Evolutionary conservation across 2,113 vertebrate genomes (phyloP), one percentile per base, ranked within the genome.

Genomic region (Tonatia bakeri): DNA sequence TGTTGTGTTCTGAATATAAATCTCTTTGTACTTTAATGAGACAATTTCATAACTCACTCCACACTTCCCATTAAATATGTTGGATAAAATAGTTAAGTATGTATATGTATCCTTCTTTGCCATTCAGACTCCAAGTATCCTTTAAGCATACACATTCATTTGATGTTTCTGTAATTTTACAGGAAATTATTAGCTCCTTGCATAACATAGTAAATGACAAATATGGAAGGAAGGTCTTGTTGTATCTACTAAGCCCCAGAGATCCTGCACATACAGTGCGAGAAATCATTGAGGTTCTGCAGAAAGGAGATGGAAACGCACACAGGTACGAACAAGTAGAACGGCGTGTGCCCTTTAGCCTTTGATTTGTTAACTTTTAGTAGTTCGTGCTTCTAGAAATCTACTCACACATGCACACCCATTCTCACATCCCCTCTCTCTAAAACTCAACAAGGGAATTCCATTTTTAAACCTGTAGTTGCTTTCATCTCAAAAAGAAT

Each of bases 201-300:
- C 93, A 98, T 0, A 98, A 98, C 81, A 98, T 99, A 92, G 97
- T 99, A 96, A 96, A 98, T 72, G 99, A 99, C 94, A 99, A 99
- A 96, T 99, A 99, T 1, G 99, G 99, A 36, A 99, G 99, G 96
- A 99, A 99, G 95, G 99, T 99, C 24, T 90, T 99, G 10, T 64
- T 99, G 91, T 99, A 99, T 94, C 98, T 99, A 73, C 98, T 99
- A 64, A 99, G 98, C 93, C 99, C 99, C 84, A 98, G 99, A 97
- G 99, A 99, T 94, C 99, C 99, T 1, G 99, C 99, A 26, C 99
- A 99, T 97, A 98, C 99, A 22, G 98, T 99, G 87, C 99, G 99
- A 6, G 99, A 99, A 98, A 99, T 99, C 96, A 99, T 99, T 93
- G 98, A 98, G 54, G 97, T 99, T 96, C 98, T 99, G 50, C 98